These are phyloP conservation scores for Amphimallon solstitiale DNA, from an alignment of 2,888 invertebrate genomes.

Conservation along the genomic window DNA sequence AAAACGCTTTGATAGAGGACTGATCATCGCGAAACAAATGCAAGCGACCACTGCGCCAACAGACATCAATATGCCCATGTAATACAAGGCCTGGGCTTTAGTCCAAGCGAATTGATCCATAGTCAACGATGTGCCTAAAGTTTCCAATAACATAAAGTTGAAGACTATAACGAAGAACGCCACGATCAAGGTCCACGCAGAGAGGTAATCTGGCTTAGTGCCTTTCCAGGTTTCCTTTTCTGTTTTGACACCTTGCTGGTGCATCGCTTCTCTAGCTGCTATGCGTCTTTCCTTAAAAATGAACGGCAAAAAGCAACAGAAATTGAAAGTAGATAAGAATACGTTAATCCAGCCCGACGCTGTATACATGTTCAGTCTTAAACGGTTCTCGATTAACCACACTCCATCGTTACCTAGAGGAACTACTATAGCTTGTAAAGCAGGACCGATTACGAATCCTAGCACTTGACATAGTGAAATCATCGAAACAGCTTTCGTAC, in stretches of 20 bases:
- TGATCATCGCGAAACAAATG: constrained; percentile 75
- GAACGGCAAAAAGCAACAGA: constrained; percentile 78
- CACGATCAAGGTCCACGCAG: constrained; percentile 80
- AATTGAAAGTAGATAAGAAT: constrained; percentile 76
- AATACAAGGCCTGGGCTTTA: constrained; percentile 77
- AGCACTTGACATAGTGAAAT: constrained; percentile 86
- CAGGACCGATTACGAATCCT: constrained; percentile 88
- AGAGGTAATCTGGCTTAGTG: constrained; percentile 78
- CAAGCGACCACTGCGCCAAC: constrained; percentile 83
- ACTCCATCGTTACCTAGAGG: constrained; percentile 77
- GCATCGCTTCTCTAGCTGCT: constrained; percentile 82
- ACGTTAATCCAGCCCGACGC: constrained; percentile 89
- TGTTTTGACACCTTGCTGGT: constrained; percentile 74
- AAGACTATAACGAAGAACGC: constrained; percentile 88
- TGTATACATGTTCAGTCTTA: constrained; percentile 87
- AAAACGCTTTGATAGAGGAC: constrained; percentile 76
- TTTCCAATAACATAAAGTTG: constrained; percentile 89
- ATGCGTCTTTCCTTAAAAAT: constrained; percentile 81
- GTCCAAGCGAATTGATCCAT: constrained; percentile 93
- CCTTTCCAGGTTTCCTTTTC: constrained; percentile 80
- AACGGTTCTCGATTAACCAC: constrained; percentile 63
- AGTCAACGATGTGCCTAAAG: constrained; percentile 84
- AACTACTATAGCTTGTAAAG: constrained; percentile 82
- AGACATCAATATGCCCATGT: constrained; percentile 86
- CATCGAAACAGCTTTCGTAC: constrained; percentile 85